Percentiles rank a stretch among this genome's conserved stretches.
Evolutionary conservation across 2,797 vertebrate genomes (phyloP).

Genomic region (Oreochromis mossambicus): DNA sequence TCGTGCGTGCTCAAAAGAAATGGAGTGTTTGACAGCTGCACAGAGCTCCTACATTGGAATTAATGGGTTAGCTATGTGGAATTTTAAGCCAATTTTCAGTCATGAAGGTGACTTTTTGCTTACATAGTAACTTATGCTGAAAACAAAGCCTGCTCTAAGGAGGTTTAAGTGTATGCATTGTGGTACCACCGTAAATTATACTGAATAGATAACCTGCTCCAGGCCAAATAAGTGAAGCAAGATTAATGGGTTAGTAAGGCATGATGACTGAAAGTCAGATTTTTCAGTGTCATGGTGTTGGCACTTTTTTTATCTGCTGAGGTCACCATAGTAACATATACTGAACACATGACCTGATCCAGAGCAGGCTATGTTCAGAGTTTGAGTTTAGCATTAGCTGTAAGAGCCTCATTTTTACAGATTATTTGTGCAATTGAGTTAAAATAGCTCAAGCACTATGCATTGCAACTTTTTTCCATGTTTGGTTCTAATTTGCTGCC

Average conservation of each 20-base stretch:
- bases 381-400: background rate
- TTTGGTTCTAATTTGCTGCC: background rate
- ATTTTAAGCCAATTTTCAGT: background rate
- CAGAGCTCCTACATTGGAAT: background rate
- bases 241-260: background rate
- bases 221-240: fast-evolving
- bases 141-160: background rate
- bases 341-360: fast-evolving
- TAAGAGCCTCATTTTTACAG: background rate
- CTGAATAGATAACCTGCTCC: fast-evolving
- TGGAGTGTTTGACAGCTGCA: background rate
- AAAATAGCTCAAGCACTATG: background rate
- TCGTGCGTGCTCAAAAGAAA: fast-evolving
- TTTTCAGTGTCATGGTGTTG: background rate
- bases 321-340: background rate
- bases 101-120: background rate
- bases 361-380: background rate
- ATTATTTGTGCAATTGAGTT: background rate
- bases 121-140: background rate
- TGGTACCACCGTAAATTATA: fast-evolving
- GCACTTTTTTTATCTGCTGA: background rate
- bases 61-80: background rate
- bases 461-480: background rate
- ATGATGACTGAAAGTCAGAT: background rate
- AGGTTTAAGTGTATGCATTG: fast-evolving